Evolutionary conservation across 2,113 vertebrate species (phyloP), one percentile per base, ranked within the genome.

Genomic region (Bubo scandiacus): DNA sequence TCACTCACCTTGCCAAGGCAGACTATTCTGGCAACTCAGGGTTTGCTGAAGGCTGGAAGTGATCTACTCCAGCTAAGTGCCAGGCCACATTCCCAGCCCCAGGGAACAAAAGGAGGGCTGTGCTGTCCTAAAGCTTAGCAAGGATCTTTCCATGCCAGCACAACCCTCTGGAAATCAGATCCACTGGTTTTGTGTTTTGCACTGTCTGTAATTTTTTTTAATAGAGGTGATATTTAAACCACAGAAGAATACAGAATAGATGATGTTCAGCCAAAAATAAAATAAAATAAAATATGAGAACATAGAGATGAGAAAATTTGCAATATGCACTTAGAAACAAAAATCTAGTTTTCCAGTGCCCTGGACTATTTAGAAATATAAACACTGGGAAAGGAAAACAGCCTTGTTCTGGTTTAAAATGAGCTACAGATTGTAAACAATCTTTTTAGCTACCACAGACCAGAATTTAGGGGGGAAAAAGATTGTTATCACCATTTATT

Each of bases 91-190:
- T 92, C 68, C 77, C 61, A 57, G 61, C 73, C 85, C 40, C 22
- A 43, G 75, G 68, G 45, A 88, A 54, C 74, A 89, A 78, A 78
- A 87, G 40, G n/a, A 92, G 43, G 12, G 42, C 61, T 89, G 40
- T 66, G 91, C 94, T 85, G 65, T 51, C 86, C 87, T 54, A 86
- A 55, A 81, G 51, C 45, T 54, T 72, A 65, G 72, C 72, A 43
- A 67, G 59, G 57, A 68, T 40, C 54, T 82, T 91, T 68, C 70
- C 30, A 18, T 66, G 87, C 55, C 91, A 81, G 45, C 34, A 78
- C 2, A 95, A 61, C 27, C 47, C 68, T 94, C 83, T 92, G 93
- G 86, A 94, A 91, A 95, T 86, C 78, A 94, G 73, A 96, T 81
- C 81, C 55, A 51, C 38, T 45, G 21, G 4, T 42, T 87, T 75